Conservation (phyloP, 2,888 invertebrate species). For the Hirtodrosophila trivittata region DNA sequence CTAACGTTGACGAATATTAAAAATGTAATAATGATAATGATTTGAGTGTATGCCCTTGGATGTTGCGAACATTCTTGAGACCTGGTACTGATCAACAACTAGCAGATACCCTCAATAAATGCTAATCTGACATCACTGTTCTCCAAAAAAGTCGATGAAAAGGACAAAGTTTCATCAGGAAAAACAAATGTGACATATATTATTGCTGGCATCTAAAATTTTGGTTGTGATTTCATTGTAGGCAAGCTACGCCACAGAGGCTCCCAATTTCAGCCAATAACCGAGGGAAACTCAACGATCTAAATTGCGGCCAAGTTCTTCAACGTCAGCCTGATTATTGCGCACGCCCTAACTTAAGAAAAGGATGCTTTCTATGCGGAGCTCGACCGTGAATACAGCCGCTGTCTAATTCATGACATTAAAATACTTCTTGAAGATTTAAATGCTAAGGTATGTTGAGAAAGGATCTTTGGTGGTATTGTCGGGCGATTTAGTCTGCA, state of each 20-base stretch:
- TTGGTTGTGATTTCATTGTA: no score
- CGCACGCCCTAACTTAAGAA: constrained; percentile 1
- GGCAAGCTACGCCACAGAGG: no score
- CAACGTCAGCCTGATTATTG: no score
- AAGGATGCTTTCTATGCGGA: constrained; percentile 7
- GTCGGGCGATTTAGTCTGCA: constrained; percentile 1
- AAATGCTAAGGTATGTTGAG: not conserved
- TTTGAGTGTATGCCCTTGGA: constrained; percentile 7
- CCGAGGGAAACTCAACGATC: not conserved
- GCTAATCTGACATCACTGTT: no score
- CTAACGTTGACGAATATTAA: no score
- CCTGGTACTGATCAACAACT: constrained; percentile 7
- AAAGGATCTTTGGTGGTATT: not conserved
- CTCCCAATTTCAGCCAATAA: no score
- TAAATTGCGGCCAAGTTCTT: no score
- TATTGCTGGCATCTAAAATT: no score
- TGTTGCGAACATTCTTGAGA: not conserved
- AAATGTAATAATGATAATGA: constrained; percentile 4
- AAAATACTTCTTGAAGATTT: not conserved
- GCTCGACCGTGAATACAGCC: not conserved
- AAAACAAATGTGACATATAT: no score
- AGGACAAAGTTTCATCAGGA: no score
- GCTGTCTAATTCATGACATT: not conserved
- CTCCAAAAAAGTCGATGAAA: no score
- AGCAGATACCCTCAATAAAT: no score